Base-by-base conservation (phyloP, 1,140 invertebrate genomes). In the Ylistrum balloti region DNA sequence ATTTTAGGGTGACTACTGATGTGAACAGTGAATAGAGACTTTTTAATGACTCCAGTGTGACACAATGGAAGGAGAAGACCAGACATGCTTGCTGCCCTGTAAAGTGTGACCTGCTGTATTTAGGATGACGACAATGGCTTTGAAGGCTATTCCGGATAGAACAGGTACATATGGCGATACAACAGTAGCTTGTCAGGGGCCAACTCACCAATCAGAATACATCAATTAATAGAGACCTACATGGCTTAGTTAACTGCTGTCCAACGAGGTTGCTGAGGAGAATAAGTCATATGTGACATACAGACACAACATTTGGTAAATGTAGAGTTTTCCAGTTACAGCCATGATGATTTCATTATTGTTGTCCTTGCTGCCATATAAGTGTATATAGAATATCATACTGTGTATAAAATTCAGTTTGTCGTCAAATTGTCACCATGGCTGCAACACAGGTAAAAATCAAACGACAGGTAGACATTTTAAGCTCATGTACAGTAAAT, bases 391-490 rank as follows among this genome's bases (percentile, higher is more conserved):
- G 3, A n/a, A n/a, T 45, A 45, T 45, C 41, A 74, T 74, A 74
- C 28, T 28, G n/a, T 74, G n/a, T 28, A 74, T 28, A 28, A 7
- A 38, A 38, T 38, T 38, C 13, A 38, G 35, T 28, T 74, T 74
- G 56, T 74, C 22, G 56, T 28, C 22, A 74, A 74, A 17, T 28
- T 74, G 56, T 28, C 56, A 74, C 22, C 56, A 74, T 74, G 56
- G 56, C 56, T 74, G n/a, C n/a, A 74, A 74, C 56, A 74, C 22
- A 28, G n/a, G 56, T 74, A 74, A 74, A 74, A 74, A 74, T 74
- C 56, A 74, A 74, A 74, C n/a, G 28, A 28, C 22, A 11, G 45
- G 15, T n/a, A 56, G 45, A 56, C 20, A 56, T 11, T 74, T 5
- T 5, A 74, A 28, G 56, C 56, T 74, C 56, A 74, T 74, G 56